Evolutionary conservation across 2,113 vertebrate species (phyloP).

Genomic region (Tragelaphus scriptus): DNA sequence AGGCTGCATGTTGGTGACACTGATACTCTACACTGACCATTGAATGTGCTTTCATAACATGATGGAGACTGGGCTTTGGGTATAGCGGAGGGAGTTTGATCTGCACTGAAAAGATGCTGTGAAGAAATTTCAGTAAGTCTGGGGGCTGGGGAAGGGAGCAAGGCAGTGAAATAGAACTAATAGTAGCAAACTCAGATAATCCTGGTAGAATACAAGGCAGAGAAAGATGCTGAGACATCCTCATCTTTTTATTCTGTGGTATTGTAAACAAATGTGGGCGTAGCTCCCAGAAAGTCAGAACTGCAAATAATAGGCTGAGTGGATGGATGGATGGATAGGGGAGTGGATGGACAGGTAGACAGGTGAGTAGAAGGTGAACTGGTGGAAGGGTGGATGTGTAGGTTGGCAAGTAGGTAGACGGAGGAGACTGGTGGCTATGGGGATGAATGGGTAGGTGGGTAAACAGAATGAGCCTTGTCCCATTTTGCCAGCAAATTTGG

Average conservation of each 20-base stretch:
- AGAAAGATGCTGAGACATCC: background rate
- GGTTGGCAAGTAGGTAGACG: rapidly evolving
- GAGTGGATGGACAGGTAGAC: background rate
- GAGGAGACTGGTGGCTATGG: background rate
- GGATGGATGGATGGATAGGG: rapidly evolving
- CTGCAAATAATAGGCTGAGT: background rate
- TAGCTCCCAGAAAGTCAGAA: background rate
- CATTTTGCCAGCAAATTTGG: too few species aligned
- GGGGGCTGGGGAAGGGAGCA: background rate
- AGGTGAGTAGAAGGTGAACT: background rate
- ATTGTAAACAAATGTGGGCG: background rate
- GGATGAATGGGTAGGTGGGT: background rate
- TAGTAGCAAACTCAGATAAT: background rate
- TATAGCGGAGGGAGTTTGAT: conserved; percentile 26
- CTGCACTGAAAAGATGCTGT: conserved; percentile 67
- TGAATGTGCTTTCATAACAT: conserved; percentile 70
- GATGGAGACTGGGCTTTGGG: conserved; percentile 30
- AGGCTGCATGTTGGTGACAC: conserved; percentile 72
- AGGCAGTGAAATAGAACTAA: conserved; percentile 32
- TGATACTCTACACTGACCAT: conserved; percentile 66
- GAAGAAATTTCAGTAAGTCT: conserved; percentile 54
- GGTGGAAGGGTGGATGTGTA: background rate
- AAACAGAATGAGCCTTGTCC: background rate
- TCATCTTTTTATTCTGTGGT: background rate
- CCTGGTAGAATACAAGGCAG: background rate